phyloP scores from a whole-genome alignment of 2,888 invertebrate species.

The Nemoura dubitans region DNA sequence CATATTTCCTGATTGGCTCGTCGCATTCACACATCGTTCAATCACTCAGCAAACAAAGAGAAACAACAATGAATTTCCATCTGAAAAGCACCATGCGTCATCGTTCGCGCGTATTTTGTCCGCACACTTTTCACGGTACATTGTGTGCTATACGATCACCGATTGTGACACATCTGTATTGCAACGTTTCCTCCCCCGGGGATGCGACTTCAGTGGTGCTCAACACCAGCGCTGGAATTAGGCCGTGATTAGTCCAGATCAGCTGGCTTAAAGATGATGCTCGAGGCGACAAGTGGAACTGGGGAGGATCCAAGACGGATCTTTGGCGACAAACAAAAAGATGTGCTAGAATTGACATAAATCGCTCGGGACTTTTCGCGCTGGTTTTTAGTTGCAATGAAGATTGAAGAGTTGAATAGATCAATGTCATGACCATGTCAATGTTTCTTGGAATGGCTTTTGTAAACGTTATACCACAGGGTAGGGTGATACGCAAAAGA shows the following conservation, averaged over 20 bases:
- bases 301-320: too few relatives aligned
- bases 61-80: not conserved
- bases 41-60: not conserved
- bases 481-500: too few relatives aligned
- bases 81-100: not conserved
- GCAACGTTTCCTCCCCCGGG: not conserved
- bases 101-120: not conserved
- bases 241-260: not conserved
- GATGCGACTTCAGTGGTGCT: not conserved
- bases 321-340: not conserved
- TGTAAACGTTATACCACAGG: not conserved
- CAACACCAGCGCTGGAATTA: not conserved
- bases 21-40: not conserved
- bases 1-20: not conserved
- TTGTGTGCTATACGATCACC: not conserved
- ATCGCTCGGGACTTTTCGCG: not conserved
- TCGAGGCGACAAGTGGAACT: not conserved
- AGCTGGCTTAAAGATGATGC: not conserved
- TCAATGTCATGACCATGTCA: not conserved
- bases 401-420: not conserved
- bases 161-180: not conserved
- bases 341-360: not conserved
- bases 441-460: not conserved
- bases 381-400: not conserved
- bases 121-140: not conserved